Percentiles rank a stretch among this genome's conserved stretches.
Conservation (phyloP, 2,888 invertebrate genomes). For the Sinhomidia bicolor region DNA sequence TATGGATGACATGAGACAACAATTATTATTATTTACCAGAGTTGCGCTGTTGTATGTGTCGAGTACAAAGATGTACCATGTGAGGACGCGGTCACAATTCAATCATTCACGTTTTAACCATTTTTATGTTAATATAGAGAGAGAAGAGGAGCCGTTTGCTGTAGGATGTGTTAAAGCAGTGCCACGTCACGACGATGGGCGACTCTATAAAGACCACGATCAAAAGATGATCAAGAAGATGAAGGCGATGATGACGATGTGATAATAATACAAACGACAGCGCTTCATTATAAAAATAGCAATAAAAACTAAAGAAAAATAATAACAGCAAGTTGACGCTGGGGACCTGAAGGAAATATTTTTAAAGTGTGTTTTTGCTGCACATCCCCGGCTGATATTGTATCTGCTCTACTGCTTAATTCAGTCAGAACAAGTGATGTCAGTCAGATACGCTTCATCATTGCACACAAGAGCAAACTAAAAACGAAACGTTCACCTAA, state of each 20-base stretch:
- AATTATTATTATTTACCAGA: slow-evolving; percentile 17
- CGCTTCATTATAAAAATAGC: not conserved
- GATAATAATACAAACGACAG: slow-evolving; percentile 38
- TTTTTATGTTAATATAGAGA: slow-evolving; percentile 28
- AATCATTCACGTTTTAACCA: slow-evolving; percentile 33
- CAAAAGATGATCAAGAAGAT: slow-evolving; percentile 35
- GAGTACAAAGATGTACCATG: not conserved
- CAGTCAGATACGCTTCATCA: slow-evolving; percentile 64
- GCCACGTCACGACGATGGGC: slow-evolving; percentile 29
- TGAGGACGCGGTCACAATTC: slow-evolving; percentile 20
- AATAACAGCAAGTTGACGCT: not conserved
- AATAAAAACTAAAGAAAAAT: not conserved
- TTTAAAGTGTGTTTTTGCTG: too few species aligned
- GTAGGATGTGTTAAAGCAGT: not conserved
- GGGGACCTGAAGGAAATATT: too few species aligned
- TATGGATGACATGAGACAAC: slow-evolving; percentile 33
- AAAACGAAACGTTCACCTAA: not conserved
- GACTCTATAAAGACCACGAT: slow-evolving; percentile 11
- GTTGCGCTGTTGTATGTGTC: slow-evolving; percentile 2
- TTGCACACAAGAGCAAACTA: not conserved
- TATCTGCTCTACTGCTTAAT: not conserved
- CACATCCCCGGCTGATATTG: too few species aligned
- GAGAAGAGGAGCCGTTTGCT: not conserved
- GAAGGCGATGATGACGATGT: slow-evolving; percentile 45
- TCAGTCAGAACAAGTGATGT: slow-evolving; percentile 47